Evolutionary conservation across 2,797 vertebrate genomes (phyloP), one percentile per base, ranked within the genome.

Genomic region (Jordanella pulchra): DNA sequence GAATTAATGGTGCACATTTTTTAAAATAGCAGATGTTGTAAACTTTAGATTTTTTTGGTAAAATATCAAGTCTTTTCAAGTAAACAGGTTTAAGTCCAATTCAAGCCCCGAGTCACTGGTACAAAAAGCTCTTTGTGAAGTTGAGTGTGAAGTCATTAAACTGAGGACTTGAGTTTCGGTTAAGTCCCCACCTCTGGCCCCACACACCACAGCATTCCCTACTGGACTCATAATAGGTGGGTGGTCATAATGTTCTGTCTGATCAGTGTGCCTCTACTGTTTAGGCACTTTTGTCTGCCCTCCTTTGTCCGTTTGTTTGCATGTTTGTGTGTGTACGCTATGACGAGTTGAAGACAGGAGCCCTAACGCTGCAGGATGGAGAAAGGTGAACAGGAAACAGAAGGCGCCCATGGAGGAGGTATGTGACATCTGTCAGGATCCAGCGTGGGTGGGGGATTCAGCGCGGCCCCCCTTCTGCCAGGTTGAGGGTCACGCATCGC

Each of bases 361-460:
- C 86, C 89, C 91, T 91, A 93, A 86, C 91, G 83, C 93, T 92
- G 92, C 91, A 92, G 93, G 92, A 93, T 92, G 92, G 91, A 93
- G 90, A 93, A 93, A 94, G 92, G 93, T 94, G 93, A 94, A 86
- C 87, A 86, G 90, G 86, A 93, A 94, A 90, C 93, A 95, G 92
- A 93, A 91, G 93, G 93, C 86, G 89, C 92, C 90, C 88, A 89
- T 89, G 91, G 93, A 95, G 93, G 93, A 93, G 94, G 92, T 94
- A 92, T 90, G 82, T 93, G 94, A 93, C 93, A 93, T 91, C 91
- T 94, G 93, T 94, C 94, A 94, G 90, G 85, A 90, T 92, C 84
- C 82, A 56, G 90, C 85, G 83, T 87, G 89, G 91, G 89, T 79
- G 90, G 86, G 81, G 87, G 87, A 84, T 86, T 89, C 84, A 74